Evolutionary conservation across 2,113 vertebrate genomes (phyloP), one percentile per base, ranked within the genome.

Genomic region (Tychaedon coryphoeus): DNA sequence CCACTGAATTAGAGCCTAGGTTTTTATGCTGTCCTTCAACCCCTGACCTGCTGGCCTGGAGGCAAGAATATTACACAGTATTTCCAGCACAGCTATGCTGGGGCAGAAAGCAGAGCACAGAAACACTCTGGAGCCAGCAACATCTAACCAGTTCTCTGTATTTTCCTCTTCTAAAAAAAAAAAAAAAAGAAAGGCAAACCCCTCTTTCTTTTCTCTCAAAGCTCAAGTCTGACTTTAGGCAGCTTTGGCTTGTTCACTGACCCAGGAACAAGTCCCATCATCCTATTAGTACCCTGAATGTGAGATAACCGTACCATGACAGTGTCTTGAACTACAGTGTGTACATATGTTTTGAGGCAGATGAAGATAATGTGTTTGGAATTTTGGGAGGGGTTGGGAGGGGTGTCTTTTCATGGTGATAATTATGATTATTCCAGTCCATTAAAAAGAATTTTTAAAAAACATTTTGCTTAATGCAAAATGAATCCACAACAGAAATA

Each of bases 161-260:
- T 75, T 90, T 86, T 23, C 15, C 19, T 75, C 54, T 69, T 56
- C 8, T 62, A 24, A 31, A 23, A 12, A 25, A 28, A 10, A 13
- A 45, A 31, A 15, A 34, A 36, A 15, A 62, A 45, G 65, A 51
- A 25, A 22, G 2, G 8, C 25, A 45, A 54, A 34, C 0, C n/a
- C 23, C 22, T 75, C 19, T 75, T 65, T 70, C n/a, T 76, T 77
- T 75, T 57, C 56, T 82, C 60, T 84, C 64, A 14, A 58, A 90
- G 86, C 76, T 75, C 2, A 18, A 86, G 74, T 69, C 34, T 93
- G 87, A 91, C 94, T 95, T 91, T 83, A 94, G 95, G 91, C 91
- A 86, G 90, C 90, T 97, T 95, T 97, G 93, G 50, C 90, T 86
- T 95, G 88, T 61, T 95, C 94, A 58, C 54, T 96, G 95, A 96